Conservation (phyloP, 2,797 vertebrate species). For the Odontamblyopus rebecca region DNA sequence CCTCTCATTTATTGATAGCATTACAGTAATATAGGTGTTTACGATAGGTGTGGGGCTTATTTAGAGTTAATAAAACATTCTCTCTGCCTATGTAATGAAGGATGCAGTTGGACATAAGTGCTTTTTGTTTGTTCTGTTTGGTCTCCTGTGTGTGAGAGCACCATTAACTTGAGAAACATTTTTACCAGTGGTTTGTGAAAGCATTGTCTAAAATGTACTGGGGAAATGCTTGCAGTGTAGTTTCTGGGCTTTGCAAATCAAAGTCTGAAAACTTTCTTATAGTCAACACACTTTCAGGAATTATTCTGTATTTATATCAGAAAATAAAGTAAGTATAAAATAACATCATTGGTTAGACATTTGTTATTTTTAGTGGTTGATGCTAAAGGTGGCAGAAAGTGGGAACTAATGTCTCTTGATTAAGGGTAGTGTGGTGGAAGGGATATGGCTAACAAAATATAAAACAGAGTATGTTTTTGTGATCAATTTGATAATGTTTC, state of each 20-base stretch:
- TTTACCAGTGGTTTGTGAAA: slow-evolving; percentile 81
- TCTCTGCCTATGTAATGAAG: slow-evolving; percentile 75
- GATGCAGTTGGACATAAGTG: slow-evolving; percentile 78
- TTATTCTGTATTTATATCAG: background rate
- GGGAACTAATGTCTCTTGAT: slow-evolving; percentile 24
- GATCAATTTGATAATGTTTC: slow-evolving; percentile 72
- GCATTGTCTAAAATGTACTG: slow-evolving; percentile 63
- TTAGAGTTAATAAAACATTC: slow-evolving; percentile 79
- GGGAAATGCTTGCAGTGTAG: slow-evolving; percentile 41
- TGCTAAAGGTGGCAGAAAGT: slow-evolving; percentile 34
- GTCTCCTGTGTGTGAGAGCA: slow-evolving; percentile 76
- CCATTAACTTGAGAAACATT: slow-evolving; percentile 80
- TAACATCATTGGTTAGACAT: background rate
- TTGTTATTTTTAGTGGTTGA: slow-evolving; percentile 23
- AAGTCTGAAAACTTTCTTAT: slow-evolving; percentile 3
- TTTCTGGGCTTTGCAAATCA: slow-evolving; percentile 18
- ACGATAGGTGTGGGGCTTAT: slow-evolving; percentile 79
- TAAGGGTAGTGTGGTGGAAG: slow-evolving; percentile 3
- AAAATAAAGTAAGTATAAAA: background rate
- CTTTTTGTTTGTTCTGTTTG: slow-evolving; percentile 80
- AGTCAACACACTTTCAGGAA: background rate
- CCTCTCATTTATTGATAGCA: slow-evolving; percentile 73
- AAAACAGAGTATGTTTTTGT: slow-evolving; percentile 69
- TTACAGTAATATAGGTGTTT: slow-evolving; percentile 80
- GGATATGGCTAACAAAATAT: slow-evolving; percentile 62